Evolutionary conservation across 2,113 vertebrate species (phyloP), one percentile per base, ranked within the genome.

Genomic region (Apodemus sylvaticus): DNA sequence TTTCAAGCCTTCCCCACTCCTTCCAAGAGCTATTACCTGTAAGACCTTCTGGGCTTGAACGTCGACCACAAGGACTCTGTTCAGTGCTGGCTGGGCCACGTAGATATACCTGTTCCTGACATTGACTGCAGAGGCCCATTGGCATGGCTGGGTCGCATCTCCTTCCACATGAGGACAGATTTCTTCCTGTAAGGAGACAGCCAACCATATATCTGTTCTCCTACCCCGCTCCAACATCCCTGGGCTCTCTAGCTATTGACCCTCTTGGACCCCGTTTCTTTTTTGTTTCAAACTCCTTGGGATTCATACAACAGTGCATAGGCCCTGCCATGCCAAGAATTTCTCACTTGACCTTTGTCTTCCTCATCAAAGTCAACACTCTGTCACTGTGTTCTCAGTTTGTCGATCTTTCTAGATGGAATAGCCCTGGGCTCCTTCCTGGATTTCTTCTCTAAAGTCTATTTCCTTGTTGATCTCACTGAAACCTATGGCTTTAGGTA

Each of bases 51-150:
- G 99, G 29, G 99, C 99, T 96, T 99, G 99, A 42, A 99, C 98
- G 93, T 99, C 99, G 3, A 99, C 98, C 68, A 99, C 98, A 85
- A 99, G 98, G 94, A 99, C 98, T 97, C 99, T 98, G 85, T 98
- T 99, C 91, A 98, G 99, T 8, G 98, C 98, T 3, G 99, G 99
- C 98, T 99, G 99, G 8, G 99, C 98, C 94, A 98, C 99, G 3
- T 99, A 99, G 98, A 99, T 98, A 97, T 99, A 99, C 95, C 99
- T 99, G 96, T 99, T 99, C 97, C 99, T 98, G 97, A 99, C 98
- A 85, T 99, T 99, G 98, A 99, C 99, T 0, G 99, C 99, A 0
- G 99, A 99, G 9, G 99, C 99, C 99, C 99, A 99, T 94, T 99
- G 98, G 97, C 99, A 99, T 83, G 97, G 98, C 93, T 98, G 99